These are phyloP conservation scores for Lepeophtheirus nordmannii DNA, from an alignment of 2,888 invertebrate genomes.

Conservation along the genomic window DNA sequence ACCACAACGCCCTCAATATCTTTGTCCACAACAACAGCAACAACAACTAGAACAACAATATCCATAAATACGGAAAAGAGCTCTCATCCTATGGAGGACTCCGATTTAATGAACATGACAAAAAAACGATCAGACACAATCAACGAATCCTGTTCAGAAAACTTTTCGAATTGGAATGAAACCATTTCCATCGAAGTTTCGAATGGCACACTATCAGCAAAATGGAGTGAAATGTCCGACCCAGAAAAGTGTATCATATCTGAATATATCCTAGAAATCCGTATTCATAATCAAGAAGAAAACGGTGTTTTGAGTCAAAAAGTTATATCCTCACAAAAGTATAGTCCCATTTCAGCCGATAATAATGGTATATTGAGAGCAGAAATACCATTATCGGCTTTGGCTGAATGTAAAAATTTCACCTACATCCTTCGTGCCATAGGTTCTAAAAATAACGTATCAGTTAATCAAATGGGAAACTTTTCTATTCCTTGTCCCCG, in stretches of 20 bases:
- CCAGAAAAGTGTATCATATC: neutral
- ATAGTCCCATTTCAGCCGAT: neutral
- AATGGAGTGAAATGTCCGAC: neutral
- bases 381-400: neutral
- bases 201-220: neutral
- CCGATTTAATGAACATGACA: too few relatives aligned
- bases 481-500: neutral
- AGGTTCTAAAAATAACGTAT: neutral
- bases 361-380: neutral
- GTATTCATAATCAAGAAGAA: neutral
- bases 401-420: neutral
- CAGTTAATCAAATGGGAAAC: neutral
- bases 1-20: neutral
- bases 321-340: neutral
- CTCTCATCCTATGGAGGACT: neutral
- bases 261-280: neutral
- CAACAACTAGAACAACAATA: neutral
- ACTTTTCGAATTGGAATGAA: neutral
- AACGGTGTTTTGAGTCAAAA: neutral
- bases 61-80: neutral
- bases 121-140: too few relatives aligned
- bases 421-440: slow-evolving; percentile 3
- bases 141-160: neutral
- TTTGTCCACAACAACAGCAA: neutral
- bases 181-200: neutral